Percentiles rank a stretch among this genome's conserved stretches.
Conservation (phyloP, 2,797 vertebrate genomes). For the Schizopygopsis malacanthus region DNA sequence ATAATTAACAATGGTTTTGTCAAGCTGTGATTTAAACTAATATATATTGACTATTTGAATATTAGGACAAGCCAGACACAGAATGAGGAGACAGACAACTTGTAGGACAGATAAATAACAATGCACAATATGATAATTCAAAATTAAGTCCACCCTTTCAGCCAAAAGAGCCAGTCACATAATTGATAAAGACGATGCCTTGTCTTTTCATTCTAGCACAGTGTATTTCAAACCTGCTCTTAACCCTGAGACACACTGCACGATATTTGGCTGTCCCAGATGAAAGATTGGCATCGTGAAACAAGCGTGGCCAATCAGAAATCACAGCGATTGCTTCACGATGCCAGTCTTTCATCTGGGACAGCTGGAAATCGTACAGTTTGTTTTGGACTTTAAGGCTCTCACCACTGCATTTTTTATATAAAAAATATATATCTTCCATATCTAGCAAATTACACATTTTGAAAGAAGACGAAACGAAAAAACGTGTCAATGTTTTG, state of each 20-base stretch:
- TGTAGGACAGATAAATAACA: not conserved
- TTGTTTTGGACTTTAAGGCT: too few relatives aligned
- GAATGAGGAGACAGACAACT: not conserved
- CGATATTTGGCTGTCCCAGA: too few relatives aligned
- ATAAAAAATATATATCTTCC: not conserved
- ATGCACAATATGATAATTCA: not conserved
- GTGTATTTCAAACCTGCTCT: not conserved
- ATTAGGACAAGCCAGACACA: not conserved
- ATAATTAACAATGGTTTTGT: not conserved
- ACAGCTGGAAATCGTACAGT: too few relatives aligned
- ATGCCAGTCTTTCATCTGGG: too few relatives aligned
- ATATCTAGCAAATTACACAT: not conserved
- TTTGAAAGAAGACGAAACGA: too few relatives aligned
- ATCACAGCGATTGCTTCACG: too few relatives aligned
- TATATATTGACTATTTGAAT: not conserved
- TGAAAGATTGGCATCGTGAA: too few relatives aligned
- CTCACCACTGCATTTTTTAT: not conserved
- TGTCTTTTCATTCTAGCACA: not conserved
- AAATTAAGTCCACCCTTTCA: not conserved
- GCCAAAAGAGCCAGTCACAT: not conserved
- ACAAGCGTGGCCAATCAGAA: too few relatives aligned
- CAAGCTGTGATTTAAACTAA: conserved; percentile 7
- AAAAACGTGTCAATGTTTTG: too few relatives aligned
- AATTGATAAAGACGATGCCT: not conserved
- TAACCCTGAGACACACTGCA: too few relatives aligned